Conservation (phyloP, 2,888 invertebrate species). For the Pseudoips prasinana region DNA sequence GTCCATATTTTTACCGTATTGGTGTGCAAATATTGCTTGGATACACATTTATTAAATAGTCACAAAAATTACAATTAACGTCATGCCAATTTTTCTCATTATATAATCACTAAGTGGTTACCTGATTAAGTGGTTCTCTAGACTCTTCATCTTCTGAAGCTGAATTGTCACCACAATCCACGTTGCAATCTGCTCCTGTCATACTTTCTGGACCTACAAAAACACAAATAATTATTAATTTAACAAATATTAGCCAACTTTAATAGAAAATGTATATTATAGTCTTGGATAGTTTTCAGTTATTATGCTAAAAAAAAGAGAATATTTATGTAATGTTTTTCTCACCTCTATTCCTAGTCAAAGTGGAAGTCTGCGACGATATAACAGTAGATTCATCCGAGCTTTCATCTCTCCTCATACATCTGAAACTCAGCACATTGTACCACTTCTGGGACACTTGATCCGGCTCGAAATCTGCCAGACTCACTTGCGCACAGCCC, state of each 20-base stretch:
- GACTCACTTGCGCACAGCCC: constrained; percentile 97
- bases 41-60: too few relatives aligned
- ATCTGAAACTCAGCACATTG: constrained; percentile 90
- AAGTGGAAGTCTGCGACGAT: constrained; percentile 97
- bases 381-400: constrained; percentile 98
- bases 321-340: too few relatives aligned
- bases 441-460: constrained; percentile 94
- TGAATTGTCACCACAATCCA: constrained; percentile 81
- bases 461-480: constrained; percentile 96
- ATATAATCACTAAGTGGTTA: too few relatives aligned
- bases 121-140: constrained; percentile 76
- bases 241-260: too few relatives aligned
- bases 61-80: too few relatives aligned
- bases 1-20: too few relatives aligned
- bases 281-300: too few relatives aligned
- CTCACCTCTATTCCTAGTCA: constrained; percentile 92
- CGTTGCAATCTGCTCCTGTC: constrained; percentile 74
- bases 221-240: not conserved
- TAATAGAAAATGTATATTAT: too few relatives aligned
- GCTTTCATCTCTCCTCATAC: constrained; percentile 90
- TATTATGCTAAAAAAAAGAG: too few relatives aligned
- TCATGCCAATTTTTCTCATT: too few relatives aligned
- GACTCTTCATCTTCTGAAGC: constrained; percentile 83
- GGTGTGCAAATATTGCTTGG: too few relatives aligned
- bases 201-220: constrained; percentile 80